These are phyloP conservation scores for Desmophyllum pertusum DNA, from an alignment of 92 coral and sea anemone genomes.

Conservation along the genomic window DNA sequence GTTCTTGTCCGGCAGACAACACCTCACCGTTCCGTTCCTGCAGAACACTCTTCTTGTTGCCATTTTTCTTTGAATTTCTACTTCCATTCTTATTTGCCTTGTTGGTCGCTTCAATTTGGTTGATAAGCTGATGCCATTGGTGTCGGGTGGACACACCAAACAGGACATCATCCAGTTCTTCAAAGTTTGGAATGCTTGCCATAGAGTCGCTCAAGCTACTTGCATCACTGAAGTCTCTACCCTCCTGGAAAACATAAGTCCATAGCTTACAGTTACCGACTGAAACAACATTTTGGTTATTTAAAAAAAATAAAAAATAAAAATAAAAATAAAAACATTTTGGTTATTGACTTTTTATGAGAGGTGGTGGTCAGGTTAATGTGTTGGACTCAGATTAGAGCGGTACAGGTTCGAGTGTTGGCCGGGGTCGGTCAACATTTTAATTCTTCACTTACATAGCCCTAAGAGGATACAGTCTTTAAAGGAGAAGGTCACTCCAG, in stretches of 20 bases:
- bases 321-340: no score
- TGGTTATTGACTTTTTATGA: no score
- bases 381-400: no score
- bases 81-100: constrained; percentile 47
- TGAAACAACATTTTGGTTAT: not conserved
- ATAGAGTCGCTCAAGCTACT: constrained; percentile 83
- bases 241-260: constrained; percentile 62
- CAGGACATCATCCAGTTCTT: constrained; percentile 92
- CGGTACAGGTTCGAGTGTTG: no score
- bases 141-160: constrained; percentile 94
- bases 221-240: constrained; percentile 76
- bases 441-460: no score
- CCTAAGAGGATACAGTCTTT: no score
- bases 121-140: constrained; percentile 95
- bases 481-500: no score
- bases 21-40: constrained; percentile 19
- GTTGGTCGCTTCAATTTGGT: constrained; percentile 85
- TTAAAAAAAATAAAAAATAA: no score
- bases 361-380: no score
- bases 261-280: not conserved
- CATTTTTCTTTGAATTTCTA: constrained; percentile 5
- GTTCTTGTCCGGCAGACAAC: constrained; percentile 12
- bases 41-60: not conserved
- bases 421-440: no score
- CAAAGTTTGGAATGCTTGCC: constrained; percentile 73